phyloP scores from a whole-genome alignment of 2,113 vertebrate genomes.

The Riparia riparia region DNA sequence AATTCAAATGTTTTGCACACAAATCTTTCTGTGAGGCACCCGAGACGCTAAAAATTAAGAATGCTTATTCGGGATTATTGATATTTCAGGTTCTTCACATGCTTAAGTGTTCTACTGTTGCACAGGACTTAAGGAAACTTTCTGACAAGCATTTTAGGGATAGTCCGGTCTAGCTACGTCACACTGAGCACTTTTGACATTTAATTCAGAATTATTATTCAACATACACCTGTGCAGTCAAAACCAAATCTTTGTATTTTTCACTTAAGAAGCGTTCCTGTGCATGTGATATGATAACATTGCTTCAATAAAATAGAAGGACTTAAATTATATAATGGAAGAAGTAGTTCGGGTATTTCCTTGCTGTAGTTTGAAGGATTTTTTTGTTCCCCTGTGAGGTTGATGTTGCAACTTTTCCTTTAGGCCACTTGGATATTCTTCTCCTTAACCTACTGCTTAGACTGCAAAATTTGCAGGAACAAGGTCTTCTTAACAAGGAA shows the following conservation, averaged over 20 bases:
- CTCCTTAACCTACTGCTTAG: background rate
- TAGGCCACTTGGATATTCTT: background rate
- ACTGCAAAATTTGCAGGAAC: background rate
- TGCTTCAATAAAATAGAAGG: background rate
- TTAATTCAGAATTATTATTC: background rate
- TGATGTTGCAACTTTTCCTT: background rate
- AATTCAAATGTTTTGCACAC: background rate
- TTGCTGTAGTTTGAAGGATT: background rate
- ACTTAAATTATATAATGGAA: background rate
- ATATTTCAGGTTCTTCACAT: background rate
- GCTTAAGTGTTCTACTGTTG: background rate
- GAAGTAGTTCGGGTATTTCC: background rate
- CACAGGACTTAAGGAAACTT: background rate
- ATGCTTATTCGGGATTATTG: background rate
- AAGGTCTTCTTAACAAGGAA: background rate
- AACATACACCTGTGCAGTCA: background rate
- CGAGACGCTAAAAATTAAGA: background rate
- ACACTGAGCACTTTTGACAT: background rate
- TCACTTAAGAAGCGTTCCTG: background rate
- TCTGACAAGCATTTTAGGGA: background rate
- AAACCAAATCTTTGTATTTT: background rate
- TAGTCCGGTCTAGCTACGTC: background rate
- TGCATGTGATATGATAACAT: background rate
- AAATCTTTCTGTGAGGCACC: background rate
- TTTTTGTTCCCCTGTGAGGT: background rate